These are phyloP conservation scores for Nycticryphes semicollaris DNA, from an alignment of 2,113 vertebrate species.

Conservation along the genomic window DNA sequence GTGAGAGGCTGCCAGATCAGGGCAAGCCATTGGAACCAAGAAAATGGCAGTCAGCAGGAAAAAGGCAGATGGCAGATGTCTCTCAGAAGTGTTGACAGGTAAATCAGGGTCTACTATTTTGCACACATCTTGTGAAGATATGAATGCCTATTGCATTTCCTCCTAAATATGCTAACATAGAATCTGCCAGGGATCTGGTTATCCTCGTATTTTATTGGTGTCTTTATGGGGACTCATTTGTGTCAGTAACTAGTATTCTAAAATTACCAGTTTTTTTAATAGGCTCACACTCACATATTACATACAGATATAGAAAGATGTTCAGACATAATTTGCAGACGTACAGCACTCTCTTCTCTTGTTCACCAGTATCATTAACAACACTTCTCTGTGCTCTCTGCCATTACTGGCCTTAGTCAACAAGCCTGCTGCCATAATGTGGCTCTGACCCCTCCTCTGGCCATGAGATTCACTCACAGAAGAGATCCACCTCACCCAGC, in stretches of 20 bases:
- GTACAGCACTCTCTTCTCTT: background rate
- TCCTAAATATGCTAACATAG: background rate
- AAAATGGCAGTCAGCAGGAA: background rate
- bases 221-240: background rate
- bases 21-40: background rate
- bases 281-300: background rate
- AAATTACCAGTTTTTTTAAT: background rate
- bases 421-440: background rate
- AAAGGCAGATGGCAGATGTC: background rate
- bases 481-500: background rate
- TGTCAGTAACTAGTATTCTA: background rate
- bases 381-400: background rate
- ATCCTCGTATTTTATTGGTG: background rate
- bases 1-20: background rate
- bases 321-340: background rate
- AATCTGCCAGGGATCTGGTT: background rate
- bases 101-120: background rate
- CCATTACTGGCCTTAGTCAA: background rate
- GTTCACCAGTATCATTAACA: background rate
- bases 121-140: background rate
- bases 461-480: background rate
- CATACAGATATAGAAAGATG: background rate
- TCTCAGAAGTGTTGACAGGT: background rate
- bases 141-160: background rate
- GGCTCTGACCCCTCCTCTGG: background rate